Percentiles rank a stretch among this genome's conserved stretches.
These are phyloP conservation scores for Mimachlamys varia DNA, from an alignment of 2,888 invertebrate species.

Conservation along the genomic window DNA sequence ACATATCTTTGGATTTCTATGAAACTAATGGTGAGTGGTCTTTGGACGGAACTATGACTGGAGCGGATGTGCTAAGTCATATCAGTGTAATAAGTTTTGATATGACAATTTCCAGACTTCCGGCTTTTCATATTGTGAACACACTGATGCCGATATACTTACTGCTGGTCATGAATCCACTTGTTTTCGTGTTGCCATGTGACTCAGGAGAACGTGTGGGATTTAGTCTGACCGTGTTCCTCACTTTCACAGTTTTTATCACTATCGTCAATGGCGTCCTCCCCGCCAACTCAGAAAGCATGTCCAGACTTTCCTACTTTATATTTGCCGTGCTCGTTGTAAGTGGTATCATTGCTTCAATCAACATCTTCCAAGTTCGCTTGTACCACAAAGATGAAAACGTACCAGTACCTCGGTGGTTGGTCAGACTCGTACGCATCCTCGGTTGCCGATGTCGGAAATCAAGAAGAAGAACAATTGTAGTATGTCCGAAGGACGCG, in stretches of 20 bases:
- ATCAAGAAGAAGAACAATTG: background rate
- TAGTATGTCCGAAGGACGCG: background rate
- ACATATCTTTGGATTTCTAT: background rate
- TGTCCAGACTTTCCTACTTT: background rate
- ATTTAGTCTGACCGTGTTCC: background rate
- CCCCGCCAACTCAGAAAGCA: background rate
- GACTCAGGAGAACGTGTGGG: conserved; percentile 1
- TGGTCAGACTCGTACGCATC: background rate
- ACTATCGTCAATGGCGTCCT: background rate
- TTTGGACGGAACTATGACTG: background rate
- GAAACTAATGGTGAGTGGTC: background rate
- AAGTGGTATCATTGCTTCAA: background rate
- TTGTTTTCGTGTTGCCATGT: background rate
- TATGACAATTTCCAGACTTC: background rate
- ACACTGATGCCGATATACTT: background rate
- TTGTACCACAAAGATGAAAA: background rate
- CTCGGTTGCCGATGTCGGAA: background rate
- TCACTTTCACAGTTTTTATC: conserved; percentile 1
- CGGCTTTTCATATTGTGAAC: background rate
- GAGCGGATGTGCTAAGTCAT: background rate
- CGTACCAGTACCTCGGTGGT: background rate
- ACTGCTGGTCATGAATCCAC: background rate
- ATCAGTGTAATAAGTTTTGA: background rate
- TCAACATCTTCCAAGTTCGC: background rate
- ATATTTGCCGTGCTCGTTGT: background rate